Conservation (phyloP, 1,140 invertebrate genomes). For the Daktulosphaira vitifoliae region DNA sequence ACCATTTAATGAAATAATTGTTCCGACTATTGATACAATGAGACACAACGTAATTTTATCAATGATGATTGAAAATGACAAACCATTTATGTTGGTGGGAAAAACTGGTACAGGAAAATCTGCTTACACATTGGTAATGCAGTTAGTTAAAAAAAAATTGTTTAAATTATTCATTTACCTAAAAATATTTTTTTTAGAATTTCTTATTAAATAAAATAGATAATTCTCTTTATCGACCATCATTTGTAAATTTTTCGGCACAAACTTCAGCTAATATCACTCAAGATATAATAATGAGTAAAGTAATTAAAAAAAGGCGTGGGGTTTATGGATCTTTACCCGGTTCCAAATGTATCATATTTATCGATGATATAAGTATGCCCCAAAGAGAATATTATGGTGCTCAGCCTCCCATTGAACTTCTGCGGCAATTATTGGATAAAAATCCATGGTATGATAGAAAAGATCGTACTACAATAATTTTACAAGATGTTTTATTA, state of each 20-base stretch:
- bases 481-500: constrained; percentile 79
- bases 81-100: constrained; percentile 75
- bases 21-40: constrained; percentile 81
- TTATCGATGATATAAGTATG: constrained; percentile 93
- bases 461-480: constrained; percentile 73
- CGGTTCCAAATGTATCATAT: constrained; percentile 82
- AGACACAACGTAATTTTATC: constrained; percentile 68
- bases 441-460: constrained; percentile 86
- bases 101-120: constrained; percentile 91
- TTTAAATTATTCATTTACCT: too few relatives aligned
- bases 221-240: constrained; percentile 65
- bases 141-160: too few relatives aligned
- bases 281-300: constrained; percentile 70
- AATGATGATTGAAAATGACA: constrained; percentile 68
- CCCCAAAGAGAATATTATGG: constrained; percentile 77
- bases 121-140: constrained; percentile 56
- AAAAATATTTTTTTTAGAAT: constrained; percentile 47
- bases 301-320: constrained; percentile 36
- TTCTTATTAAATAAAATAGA: constrained; percentile 76
- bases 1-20: constrained; percentile 87
- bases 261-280: constrained; percentile 89
- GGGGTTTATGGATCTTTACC: constrained; percentile 84
- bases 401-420: constrained; percentile 84
- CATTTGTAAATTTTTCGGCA: constrained; percentile 86
- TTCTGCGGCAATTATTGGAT: constrained; percentile 84